Evolutionary conservation across 2,113 vertebrate species (phyloP), one percentile per base, ranked within the genome.

Genomic region (Rissa tridactyla): DNA sequence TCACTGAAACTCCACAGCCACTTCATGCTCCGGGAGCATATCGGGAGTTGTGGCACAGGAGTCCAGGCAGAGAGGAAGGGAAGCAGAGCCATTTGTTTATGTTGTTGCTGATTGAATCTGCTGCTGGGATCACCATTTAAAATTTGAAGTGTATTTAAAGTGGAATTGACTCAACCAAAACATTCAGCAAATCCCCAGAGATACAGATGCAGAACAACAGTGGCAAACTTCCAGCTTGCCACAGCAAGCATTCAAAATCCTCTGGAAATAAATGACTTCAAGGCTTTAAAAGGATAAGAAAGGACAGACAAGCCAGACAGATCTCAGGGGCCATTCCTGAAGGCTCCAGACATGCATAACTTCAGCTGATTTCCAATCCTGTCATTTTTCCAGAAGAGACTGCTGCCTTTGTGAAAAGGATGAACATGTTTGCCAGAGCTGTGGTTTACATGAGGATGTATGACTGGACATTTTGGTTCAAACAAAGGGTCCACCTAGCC

Each of bases 131-230:
- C 72, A 79, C 69, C 7, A 22, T 80, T 90, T 91, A 82, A 95
- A 94, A 84, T 85, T n/a, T 85, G 61, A 91, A 95, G 86, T 51
- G 54, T 90, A 94, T 82, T 94, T 88, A 70, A 96, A 95, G 75
- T 82, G 81, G 78, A 95, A 85, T 44, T 71, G 66, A 90, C 81
- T 97, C 95, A 97, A 95, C 58, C 68, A 95, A 96, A 96, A 92
- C 92, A 95, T 82, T 47, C 73, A 89, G 58, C 78, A 93, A 95
- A 94, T 82, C 94, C 77, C 58, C 81, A 84, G 70, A 91, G 78
- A 92, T 40, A 92, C 15, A 69, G 86, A 94, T 65, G 76, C 47
- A 94, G 86, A 92, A 94, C 85, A 97, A 94, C 81, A 60, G 82
- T 90, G 95, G 91, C 96, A 95, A 90, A 77, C 51, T 92, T 95